Base-by-base conservation (phyloP, 2,888 invertebrate species). In the Hydroisotoma schaefferi region DNA sequence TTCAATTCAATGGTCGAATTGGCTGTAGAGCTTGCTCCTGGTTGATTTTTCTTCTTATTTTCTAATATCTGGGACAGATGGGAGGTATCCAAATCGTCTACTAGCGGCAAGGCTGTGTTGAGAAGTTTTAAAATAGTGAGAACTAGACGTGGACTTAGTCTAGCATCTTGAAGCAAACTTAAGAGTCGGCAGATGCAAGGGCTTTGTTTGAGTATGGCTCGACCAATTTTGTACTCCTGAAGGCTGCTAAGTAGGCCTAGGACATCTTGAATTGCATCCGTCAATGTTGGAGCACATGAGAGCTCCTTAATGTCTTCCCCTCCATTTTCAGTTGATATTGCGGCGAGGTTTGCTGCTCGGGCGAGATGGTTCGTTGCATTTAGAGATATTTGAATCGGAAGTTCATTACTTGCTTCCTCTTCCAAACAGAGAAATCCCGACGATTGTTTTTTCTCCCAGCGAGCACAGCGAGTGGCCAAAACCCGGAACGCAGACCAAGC, bases 401-500 rank as follows among this genome's bases (percentile, higher is more conserved):
- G 71, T 77, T 76, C 10, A 76, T 75, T 40, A 15, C 40, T 40
- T 18, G n/a, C 8, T 18, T 40, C 40, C n/a, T 40, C 40, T 40
- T 15, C 8, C n/a, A 40, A 40, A 15, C 40, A 40, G 40, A 18
- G 5, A 10, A 40, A 40, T 15, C n/a, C n/a, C n/a, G 8, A 20
- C 15, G 20, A 5, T 10, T 5, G n/a, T 5, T 53, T 18, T 15
- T 48, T 55, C 25, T 61, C 77, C 77, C 77, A 78, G 63, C 74
- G 74, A 38, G 77, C 76, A 72, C 77, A 77, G 47, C 76, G 70
- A 56, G 74, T 75, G 10, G 77, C 76, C 25, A 78, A 71, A 27
- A 77, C 77, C 65, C 77, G 77, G 68, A 77, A 78, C 4, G 77
- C 77, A 2, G 77, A 77, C 77, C 77, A 78, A 4, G 77, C 77